These are phyloP conservation scores for Lepus timidus DNA, from an alignment of 2,113 vertebrate species.

Conservation along the genomic window DNA sequence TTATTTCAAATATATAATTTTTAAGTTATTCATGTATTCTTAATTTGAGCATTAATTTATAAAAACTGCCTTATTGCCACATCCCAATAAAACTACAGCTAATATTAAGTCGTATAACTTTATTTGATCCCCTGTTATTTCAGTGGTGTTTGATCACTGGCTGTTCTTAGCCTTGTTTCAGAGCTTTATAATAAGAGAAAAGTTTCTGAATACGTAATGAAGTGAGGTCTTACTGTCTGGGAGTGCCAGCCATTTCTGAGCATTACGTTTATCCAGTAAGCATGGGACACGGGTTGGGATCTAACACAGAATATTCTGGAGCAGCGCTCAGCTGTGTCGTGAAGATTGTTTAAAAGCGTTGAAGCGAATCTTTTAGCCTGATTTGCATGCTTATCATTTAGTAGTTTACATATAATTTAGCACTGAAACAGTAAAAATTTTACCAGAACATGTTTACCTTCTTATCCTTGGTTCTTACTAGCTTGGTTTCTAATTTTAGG, in stretches of 20 bases:
- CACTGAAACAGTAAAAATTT: constrained; percentile 39
- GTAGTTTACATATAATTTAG: constrained; percentile 41
- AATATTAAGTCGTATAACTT: constrained; percentile 58
- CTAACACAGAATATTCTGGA: neutral
- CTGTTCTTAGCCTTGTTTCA: constrained; percentile 58
- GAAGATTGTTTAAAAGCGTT: constrained; percentile 18
- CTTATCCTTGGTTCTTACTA: constrained; percentile 52
- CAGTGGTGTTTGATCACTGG: constrained; percentile 40
- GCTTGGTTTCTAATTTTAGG: constrained; percentile 79
- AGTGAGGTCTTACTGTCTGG: constrained; percentile 14
- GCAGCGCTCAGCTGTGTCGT: neutral
- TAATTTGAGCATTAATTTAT: constrained; percentile 73
- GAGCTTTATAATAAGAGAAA: constrained; percentile 59
- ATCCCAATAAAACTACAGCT: constrained; percentile 64
- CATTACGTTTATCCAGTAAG: constrained; percentile 15
- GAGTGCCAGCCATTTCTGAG: constrained; percentile 26
- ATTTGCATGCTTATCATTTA: constrained; percentile 39
- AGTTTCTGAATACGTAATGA: constrained; percentile 24
- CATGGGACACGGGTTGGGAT: neutral
- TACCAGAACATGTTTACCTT: constrained; percentile 42
- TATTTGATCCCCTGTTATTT: constrained; percentile 61
- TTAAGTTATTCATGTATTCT: constrained; percentile 71
- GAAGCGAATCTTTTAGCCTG: constrained; percentile 27
- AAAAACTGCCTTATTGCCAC: constrained; percentile 46
- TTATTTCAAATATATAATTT: constrained; percentile 74